Evolutionary conservation across 2,888 invertebrate species (phyloP), one percentile per base, ranked within the genome.

Genomic region (Drosophila histrio): DNA sequence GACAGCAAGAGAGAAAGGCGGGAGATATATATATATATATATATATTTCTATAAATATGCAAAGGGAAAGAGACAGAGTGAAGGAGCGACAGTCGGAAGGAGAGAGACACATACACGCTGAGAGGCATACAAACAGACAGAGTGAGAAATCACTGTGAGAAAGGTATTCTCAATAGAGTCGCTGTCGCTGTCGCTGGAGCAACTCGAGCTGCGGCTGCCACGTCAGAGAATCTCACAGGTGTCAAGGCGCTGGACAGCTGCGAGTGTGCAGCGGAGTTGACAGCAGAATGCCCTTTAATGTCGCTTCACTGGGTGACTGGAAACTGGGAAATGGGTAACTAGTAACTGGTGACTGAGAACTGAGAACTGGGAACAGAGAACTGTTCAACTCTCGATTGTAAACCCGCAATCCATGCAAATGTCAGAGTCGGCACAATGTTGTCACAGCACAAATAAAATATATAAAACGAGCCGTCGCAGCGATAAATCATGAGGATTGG

Each of bases 261-360:
- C 70, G 81, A 77, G 74, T 74, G 74, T 78, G 82, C 85, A 84
- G 57, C 84, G 53, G 41, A 34, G 36, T 71, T 90, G 89, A 89
- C 89, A 89, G 90, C 79, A 90, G 90, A 90, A 90, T 90, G 90
- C 90, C 88, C 90, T 90, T 90, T 90, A 89, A 90, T 89, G 87
- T 89, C 77, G 77, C 82, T 50, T 71, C 53, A 8, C 21, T 26
- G 63, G 56, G 52, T 72, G 80, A 64, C 53, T 38, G 38, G 39
- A 19, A 24, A 36, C n/a, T 24, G 49, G 4, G 22, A 36, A n/a
- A 15, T 34, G 24, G 8, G 7, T 38, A 50, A n/a, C 26, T 36
- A 26, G 9, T 0, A 15, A 22, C 24, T 9, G 47, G 30, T 2
- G n/a, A 26, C 3, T 36, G 17, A 17, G 1, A 36, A 24, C 17